These are phyloP conservation scores for Geophilus truncorum DNA, from an alignment of 2,888 invertebrate species.

Conservation along the genomic window DNA sequence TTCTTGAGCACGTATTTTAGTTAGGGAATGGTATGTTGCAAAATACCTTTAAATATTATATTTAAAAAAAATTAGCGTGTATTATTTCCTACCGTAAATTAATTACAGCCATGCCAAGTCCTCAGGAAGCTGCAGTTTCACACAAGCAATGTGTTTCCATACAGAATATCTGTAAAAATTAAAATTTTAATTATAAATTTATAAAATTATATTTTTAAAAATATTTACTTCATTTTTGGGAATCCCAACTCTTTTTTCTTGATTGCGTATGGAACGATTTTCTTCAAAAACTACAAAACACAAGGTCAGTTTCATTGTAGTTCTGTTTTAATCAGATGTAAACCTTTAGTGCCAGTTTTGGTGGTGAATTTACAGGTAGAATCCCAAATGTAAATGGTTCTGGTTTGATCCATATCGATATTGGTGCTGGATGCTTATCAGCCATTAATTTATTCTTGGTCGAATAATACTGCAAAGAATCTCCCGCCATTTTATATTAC, in stretches of 20 bases:
- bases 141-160: conserved; percentile 37
- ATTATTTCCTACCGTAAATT: not conserved
- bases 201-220: not conserved
- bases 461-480: not conserved
- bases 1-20: not conserved
- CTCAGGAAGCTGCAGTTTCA: conserved; percentile 36
- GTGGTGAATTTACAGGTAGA: conserved; percentile 31
- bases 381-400: conserved; percentile 33
- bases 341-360: conserved; percentile 33
- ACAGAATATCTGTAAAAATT: conserved; percentile 35
- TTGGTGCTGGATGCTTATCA: not conserved
- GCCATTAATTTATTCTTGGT: not conserved
- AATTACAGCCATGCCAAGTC: conserved; percentile 35
- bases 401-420: conserved; percentile 33
- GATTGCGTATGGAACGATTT: conserved; percentile 34
- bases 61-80: not conserved
- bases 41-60: not conserved
- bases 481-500: not conserved
- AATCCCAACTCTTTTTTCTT: conserved; percentile 33
- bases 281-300: conserved; percentile 33
- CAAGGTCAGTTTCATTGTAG: not conserved
- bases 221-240: conserved; percentile 35
- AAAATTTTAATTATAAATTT: not conserved
- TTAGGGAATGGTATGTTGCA: conserved; percentile 16
- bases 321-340: not conserved